Base-by-base conservation (phyloP, 2,113 vertebrate genomes). In the Pelusios castaneus region DNA sequence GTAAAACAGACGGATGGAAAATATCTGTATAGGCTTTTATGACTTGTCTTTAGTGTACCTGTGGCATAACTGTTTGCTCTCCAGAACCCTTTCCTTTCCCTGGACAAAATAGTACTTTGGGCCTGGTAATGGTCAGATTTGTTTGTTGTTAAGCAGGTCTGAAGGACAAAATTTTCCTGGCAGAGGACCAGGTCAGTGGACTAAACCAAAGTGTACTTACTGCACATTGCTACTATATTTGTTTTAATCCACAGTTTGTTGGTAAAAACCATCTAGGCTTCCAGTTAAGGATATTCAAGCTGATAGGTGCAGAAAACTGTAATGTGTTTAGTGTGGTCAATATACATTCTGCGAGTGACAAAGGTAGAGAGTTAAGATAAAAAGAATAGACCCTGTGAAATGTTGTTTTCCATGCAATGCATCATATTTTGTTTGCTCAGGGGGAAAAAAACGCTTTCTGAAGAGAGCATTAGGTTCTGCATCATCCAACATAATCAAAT, bases 361-460 rank as follows among this genome's bases (percentile, higher is more conserved):
- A 1, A 21, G 1, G 1, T 90, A 51, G n/a, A 80, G 81, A 60
- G 70, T 47, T 82, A 76, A 86, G 9, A 43, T 58, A 2, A 1
- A 38, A 85, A 84, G 10, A 3, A 38, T 31, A 38, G 6, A 38
- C 87, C 85, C 16, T 10, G 45, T 81, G 60, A 87, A 91, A 78
- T 3, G 13, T 5, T 54, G 1, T 4, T 58, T 89, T 85, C 82
- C 83, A 5, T 3, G 1, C 27, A 67, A 14, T 76, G 78, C 51
- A 4, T 82, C 2, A 0, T 87, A 51, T 29, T 79, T 0, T 76
- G 13, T 16, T 81, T 49, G 2, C 3, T 78, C 38, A 70, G 84
- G 89, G 90, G 80, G 78, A 84, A 80, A 14, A 13, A 55, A 0
- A 0, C 3, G 1, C 2, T 86, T 73, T 25, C 8, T 0, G 0